Base-by-base conservation (phyloP, 2,113 vertebrate species). In the Cinclus cinclus region DNA sequence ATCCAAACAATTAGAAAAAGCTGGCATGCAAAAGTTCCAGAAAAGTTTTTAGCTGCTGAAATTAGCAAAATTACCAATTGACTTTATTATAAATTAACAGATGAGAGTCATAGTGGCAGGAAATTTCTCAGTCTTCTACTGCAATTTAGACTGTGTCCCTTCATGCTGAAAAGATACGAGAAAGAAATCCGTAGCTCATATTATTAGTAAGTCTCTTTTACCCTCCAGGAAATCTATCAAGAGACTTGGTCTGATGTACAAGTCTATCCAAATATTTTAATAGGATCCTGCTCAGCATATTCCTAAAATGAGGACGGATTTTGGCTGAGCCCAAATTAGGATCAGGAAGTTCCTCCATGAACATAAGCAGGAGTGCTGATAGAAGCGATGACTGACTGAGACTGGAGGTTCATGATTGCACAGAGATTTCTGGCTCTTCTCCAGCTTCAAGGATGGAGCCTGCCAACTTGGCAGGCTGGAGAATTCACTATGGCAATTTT, bases 381-480 rank as follows among this genome's bases (percentile, higher is more conserved):
- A 95, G 94, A 94, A 85, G 89, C 75, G 24, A 91, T 86, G 97
- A 96, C 95, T 98, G 96, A 97, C 95, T 97, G 97, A 97, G 97
- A 80, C 87, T 87, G 80, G 82, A 97, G 93, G 91, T 94, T 97
- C 97, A 96, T 95, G 97, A 97, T 91, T 95, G 64, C 62, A 67
- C 67, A 92, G 83, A 10, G 13, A 96, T 97, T 97, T 83, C 96
- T 98, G 98, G 98, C 97, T 68, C 17, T 50, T 68, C 77, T 97
- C 97, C 98, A 98, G 89, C 81, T 91, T 94, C 30, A 8, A 92
- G 91, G 80, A 94, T 23, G 52, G 76, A 96, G 90, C 78, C 97
- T 98, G 98, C 97, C 98, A 98, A 97, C 73, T 98, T 98, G 97
- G 98, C 98, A 98, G 96, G 73, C 96, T 95, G 58, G 37, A 88